Evolutionary conservation across 2,888 invertebrate species (phyloP).

Genomic region (Thymelicus acteon): DNA sequence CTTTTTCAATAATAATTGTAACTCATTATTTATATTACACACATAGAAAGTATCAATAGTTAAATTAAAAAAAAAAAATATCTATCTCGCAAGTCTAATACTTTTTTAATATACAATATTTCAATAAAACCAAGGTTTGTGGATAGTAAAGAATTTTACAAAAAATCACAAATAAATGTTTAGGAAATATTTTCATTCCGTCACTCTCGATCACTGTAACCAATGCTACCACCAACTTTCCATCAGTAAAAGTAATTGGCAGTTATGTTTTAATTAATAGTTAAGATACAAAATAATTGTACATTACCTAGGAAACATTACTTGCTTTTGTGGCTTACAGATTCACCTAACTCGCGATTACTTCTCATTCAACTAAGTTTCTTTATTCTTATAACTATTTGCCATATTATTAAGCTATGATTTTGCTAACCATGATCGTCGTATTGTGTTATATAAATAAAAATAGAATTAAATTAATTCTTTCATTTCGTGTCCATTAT

Average conservation of each 20-base stretch:
- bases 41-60: no score
- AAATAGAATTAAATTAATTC: conserved; percentile 12
- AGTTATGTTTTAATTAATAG: conserved; percentile 23
- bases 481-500: conserved; percentile 15
- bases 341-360: conserved; percentile 44
- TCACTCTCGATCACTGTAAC: conserved; percentile 20
- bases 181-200: background rate
- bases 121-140: no score
- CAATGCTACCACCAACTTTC: conserved; percentile 7
- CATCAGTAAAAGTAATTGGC: conserved; percentile 15
- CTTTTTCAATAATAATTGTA: no score
- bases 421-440: conserved; percentile 18
- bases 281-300: conserved; percentile 57
- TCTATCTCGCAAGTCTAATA: no score
- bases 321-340: conserved; percentile 58
- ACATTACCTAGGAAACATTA: conserved; percentile 67
- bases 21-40: no score
- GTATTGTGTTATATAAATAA: conserved; percentile 21
- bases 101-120: no score
- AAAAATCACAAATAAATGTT: no score
- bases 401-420: conserved; percentile 27
- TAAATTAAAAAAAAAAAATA: no score
- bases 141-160: no score
- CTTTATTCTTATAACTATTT: conserved; percentile 40
- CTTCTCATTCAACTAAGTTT: conserved; percentile 54